Percentiles rank a stretch among this genome's conserved stretches.
phyloP scores from a whole-genome alignment of 2,888 invertebrate genomes.

The Globia sparganii region DNA sequence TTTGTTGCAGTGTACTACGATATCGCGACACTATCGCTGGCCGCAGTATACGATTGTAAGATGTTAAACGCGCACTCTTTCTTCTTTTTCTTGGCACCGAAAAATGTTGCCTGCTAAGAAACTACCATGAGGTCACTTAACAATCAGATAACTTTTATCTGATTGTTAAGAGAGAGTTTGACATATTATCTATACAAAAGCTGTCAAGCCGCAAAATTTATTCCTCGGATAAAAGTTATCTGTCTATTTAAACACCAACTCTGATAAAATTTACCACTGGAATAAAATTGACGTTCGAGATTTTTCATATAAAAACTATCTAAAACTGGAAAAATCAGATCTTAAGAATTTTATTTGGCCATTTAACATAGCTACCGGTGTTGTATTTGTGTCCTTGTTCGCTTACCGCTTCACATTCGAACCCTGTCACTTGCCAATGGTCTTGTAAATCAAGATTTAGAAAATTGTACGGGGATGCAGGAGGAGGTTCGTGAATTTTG shows the following conservation, averaged over 20 bases:
- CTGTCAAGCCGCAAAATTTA: no score
- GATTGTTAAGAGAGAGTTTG: no score
- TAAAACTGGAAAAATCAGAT: neutral
- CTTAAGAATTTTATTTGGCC: neutral
- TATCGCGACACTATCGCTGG: slow-evolving; percentile 9
- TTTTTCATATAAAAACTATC: neutral
- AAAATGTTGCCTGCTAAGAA: no score
- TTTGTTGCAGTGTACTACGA: neutral
- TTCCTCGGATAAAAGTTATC: no score
- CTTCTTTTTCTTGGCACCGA: no score
- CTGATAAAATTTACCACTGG: no score
- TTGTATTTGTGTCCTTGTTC: neutral
- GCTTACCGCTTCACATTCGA: neutral
- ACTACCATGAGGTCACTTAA: no score
- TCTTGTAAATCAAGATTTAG: neutral
- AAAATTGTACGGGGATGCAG: neutral
- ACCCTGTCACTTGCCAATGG: neutral
- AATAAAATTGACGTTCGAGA: no score
- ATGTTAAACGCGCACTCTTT: neutral
- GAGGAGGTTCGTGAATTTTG: neutral
- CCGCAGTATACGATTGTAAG: neutral
- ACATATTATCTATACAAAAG: no score
- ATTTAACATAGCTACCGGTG: neutral
- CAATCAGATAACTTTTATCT: no score
- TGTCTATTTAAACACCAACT: no score